phyloP scores from a whole-genome alignment of 2,797 vertebrate species.

The Mormyrus proboscirostris region DNA sequence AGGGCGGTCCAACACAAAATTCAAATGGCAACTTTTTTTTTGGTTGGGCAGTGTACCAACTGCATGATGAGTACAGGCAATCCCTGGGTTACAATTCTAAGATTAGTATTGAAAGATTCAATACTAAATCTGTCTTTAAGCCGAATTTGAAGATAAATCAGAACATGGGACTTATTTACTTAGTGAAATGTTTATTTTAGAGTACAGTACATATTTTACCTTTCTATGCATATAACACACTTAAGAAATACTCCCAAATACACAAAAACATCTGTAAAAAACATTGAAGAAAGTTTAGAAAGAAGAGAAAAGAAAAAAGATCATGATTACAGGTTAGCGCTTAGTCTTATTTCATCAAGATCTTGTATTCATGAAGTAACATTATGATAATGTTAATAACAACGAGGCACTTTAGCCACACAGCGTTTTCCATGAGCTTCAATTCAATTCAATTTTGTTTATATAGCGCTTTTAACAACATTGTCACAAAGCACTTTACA shows the following conservation, averaged over 20 bases:
- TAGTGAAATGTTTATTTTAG: neutral
- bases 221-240: neutral
- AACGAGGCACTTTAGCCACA: neutral
- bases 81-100: neutral
- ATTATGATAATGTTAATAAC: neutral
- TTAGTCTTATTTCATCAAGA: neutral
- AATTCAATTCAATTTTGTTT: too few relatives aligned
- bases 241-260: neutral
- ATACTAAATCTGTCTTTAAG: neutral
- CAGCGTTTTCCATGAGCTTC: neutral
- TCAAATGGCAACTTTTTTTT: neutral
- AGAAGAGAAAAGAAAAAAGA: neutral
- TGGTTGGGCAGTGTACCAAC: neutral
- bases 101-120: neutral
- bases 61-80: neutral
- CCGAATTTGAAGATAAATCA: neutral
- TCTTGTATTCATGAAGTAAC: neutral
- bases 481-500: too few relatives aligned
- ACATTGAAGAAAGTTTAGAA: neutral
- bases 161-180: neutral
- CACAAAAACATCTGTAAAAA: neutral
- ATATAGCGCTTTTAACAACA: too few relatives aligned
- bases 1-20: neutral
- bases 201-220: neutral
- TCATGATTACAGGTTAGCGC: neutral